Base-by-base conservation (phyloP, 2,797 vertebrate genomes). In the Iguana delicatissima region DNA sequence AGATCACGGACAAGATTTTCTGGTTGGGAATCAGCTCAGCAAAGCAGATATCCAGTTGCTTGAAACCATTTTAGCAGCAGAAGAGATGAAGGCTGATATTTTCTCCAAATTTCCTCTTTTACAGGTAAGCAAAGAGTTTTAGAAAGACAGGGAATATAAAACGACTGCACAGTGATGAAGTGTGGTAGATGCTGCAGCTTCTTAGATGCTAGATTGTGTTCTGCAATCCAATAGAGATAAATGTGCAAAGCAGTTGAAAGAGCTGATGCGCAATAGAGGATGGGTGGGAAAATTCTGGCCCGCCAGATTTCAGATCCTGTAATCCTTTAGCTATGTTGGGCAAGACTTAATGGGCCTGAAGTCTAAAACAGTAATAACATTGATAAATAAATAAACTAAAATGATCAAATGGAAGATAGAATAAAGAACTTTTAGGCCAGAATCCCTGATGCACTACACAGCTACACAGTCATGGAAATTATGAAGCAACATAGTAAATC, bases 1-100 rank as follows among this genome's bases (percentile, higher is more conserved):
- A 90, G 96, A 96, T 55, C 94, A 97, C 0, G 96, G 96, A n/a
- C 95, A 97, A 13, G 89, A 97, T 12, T 98, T 97, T 92, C 97
- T 99, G 87, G 98, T 99, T 84, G 98, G 98, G 92, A 97, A 97
- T 73, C 97, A 95, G 88, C 84, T 99, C 64, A 99, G 97, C 94
- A 96, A 85, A 95, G 98, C 98, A 69, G 99, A 99, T 86, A 89
- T 99, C 85, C 96, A 97, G n/a, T 94, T 99, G 88, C 83, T 98
- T 88, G 98, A 99, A 96, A 95, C 96, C 52, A 97, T 98, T 91
- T 96, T 99, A 96, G 97, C 97, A 95, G 20, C 95, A 91, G 98
- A 99, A 95, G 99, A 99, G 94, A 84, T 95, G 3, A 97, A 98
- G 42, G 38, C 97, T n/a, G 96, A 86, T 35, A 94, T 98, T 55